Base-by-base conservation (phyloP, 2,888 invertebrate species). In the Coremacera marginata region DNA sequence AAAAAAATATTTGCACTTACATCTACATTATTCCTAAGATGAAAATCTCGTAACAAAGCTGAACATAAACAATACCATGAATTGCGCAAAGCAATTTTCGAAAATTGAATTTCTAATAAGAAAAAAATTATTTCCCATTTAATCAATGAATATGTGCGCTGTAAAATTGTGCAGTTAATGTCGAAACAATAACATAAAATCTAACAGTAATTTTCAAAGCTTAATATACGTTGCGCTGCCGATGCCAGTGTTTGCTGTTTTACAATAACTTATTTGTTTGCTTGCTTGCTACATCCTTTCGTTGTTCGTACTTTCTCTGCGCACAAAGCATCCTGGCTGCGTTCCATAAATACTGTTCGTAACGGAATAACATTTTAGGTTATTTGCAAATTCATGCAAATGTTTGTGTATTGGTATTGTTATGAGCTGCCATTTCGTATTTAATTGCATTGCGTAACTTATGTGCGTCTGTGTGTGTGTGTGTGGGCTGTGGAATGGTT, bases 381-480 rank as follows among this genome's bases (percentile, higher is more conserved):
- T 22, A 19, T 22, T 55, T 31, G 25, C 68, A 51, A 68, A 68
- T 68, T 68, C 25, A 68, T 68, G 68, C 68, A 68, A 68, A 68
- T 68, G 68, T 65, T 27, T 19, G 68, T 51, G 68, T 51, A 27
- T 25, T 68, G 19, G 22, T 25, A 51, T 68, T 68, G 51, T 51
- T 25, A 34, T 37, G 67, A 7, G 51, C 49, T 51, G 68, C 51
- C 68, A 68, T 68, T 68, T 68, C 49, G 25, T 25, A 68, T 68
- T 68, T 68, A 68, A 68, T 68, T 68, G 68, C 27, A 51, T 5
- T 22, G 51, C 25, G 31, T 25, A 31, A 31, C 22, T 49, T 49
- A 0, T 49, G 51, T 68, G 49, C 11, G 68, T 51, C 16, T 57
- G 71, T 60, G 60, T 37, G 57, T 44, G 37, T 71, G 57, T 57